Base-by-base conservation (phyloP, 2,113 vertebrate species). In the Cygnus buccinator region DNA sequence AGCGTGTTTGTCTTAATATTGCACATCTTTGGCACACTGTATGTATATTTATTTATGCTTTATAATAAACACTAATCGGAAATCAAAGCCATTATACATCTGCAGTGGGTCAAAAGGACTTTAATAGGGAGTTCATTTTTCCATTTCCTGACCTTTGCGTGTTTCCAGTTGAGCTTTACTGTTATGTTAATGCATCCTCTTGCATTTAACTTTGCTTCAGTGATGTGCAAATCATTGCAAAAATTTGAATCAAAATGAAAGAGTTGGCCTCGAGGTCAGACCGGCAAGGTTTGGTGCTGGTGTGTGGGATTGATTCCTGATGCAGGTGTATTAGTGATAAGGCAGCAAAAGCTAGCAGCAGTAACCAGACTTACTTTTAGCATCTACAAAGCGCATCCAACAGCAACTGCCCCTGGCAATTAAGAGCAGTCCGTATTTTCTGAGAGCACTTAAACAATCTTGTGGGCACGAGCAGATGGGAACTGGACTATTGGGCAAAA, bases 231-330 rank as follows among this genome's bases (percentile, higher is more conserved):
- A 96, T 89, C 92, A 55, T 18, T 54, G 84, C 73, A 70, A 50
- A 75, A 90, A 94, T 87, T 52, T 84, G 92, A 89, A 93, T 58
- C 83, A 65, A 79, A 97, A 84, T 59, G 74, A 87, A 94, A 79
- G 86, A 57, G 44, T 4, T 91, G 88, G 35, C 84, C 94, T 87
- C 43, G 61, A 87, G 86, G 77, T 93, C 94, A 97, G 3, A 13
- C 28, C 0, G 0, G 44, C 39, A 79, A 84, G 70, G 70, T 54
- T 89, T 1, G 8, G 73, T 73, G 70, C 61, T 9, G 4, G 80
- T 52, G 31, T 25, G 31, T 41, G 66, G 73, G 66, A 94, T 33
- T 73, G 80, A 96, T 89, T 94, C 77, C 31, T 25, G 3, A 57
- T 75, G 44, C 48, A 78, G 33, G 19, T 39, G 33, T 70, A 14